Evolutionary conservation across 2,113 vertebrate species (phyloP), one percentile per base, ranked within the genome.

Genomic region (Oceanodroma tethys): DNA sequence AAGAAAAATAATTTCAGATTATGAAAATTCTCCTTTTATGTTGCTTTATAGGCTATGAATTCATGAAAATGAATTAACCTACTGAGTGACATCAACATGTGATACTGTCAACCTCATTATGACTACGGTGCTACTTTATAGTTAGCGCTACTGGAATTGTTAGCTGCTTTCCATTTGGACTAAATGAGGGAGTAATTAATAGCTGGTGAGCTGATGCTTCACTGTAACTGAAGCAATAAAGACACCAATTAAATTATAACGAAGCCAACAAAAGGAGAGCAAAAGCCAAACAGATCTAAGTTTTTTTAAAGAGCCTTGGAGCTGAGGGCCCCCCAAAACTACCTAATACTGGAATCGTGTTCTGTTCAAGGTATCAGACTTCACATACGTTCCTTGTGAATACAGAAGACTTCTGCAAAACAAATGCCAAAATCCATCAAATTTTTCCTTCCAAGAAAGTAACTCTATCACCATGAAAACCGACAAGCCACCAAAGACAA

Each of bases 41-140:
- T 19, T 45, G 34, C 66, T 91, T 95, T 73, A 29, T 4, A 76
- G 48, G n/a, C 22, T 36, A 26, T 2, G 30, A 85, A 89, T n/a
- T 80, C 17, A 52, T 13, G 19, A 79, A 94, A 93, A 55, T 42
- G 53, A 87, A 91, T 95, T 97, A 95, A 96, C 91, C 86, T 42
- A 38, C 3, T 3, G 32, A 53, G 58, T 25, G 78, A 91, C 81
- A 95, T 16, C 68, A 60, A 59, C n/a, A 48, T 1, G 9, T 36
- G 45, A 62, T 42, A 29, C 26, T 36, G 78, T 29, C 0, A 5
- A 86, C 48, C 91, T 56, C 86, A 56, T 81, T 48, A 84, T 34
- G 58, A 29, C 21, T 23, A 3, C 22, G 34, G 86, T 6, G 74
- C 62, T 36, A 6, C 73, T 82, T 30, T 71, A 10, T 4, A 71